Evolutionary conservation across 2,797 vertebrate species (phyloP), one percentile per base, ranked within the genome.

Genomic region (Spinus pinus): DNA sequence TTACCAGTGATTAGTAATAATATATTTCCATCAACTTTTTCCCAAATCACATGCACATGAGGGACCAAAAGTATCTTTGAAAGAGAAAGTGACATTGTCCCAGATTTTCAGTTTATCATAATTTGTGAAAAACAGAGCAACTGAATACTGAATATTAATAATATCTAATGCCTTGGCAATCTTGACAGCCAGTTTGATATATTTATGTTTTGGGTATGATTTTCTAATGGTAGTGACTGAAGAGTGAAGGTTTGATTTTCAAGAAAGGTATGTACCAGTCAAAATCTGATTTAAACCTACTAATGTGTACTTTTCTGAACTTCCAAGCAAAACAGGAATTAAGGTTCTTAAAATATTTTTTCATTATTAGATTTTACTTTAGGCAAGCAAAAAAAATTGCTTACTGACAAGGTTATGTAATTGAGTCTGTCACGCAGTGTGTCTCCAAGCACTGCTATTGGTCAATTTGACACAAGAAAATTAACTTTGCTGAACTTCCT

Each of bases 201-300:
- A 66, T 53, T 65, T 72, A 49, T 4, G 2, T 58, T 86, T 84
- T n/a, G n/a, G 8, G 7, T 69, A 56, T 23, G 61, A 65, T 61
- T 71, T 86, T 78, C 24, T 50, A 27, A 47, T 47, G 6, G 49
- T 62, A 67, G 14, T 67, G 39, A 69, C 37, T 49, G 35, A 86
- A 82, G 14, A 91, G 5, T 33, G 50, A 58, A 74, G 21, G n/a
- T 62, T 83, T 83, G 49, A 78, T 74, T 88, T 88, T 69, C 8
- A 33, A 14, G 61, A 78, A 35, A 42, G 3, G 19, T 33, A 64
- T 37, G 23, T 12, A 53, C 8, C 13, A 44, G 20, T 37, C 4
- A 22, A 70, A 91, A 83, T 56, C 30, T 64, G 31, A 80, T 90
- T 88, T 77, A 81, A 56, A 72, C 7, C 4, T 69, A 58, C 23